Percentiles rank a stretch among this genome's conserved stretches.
Conservation (phyloP, 1,140 invertebrate species). For the Heliconius eleuchia region DNA sequence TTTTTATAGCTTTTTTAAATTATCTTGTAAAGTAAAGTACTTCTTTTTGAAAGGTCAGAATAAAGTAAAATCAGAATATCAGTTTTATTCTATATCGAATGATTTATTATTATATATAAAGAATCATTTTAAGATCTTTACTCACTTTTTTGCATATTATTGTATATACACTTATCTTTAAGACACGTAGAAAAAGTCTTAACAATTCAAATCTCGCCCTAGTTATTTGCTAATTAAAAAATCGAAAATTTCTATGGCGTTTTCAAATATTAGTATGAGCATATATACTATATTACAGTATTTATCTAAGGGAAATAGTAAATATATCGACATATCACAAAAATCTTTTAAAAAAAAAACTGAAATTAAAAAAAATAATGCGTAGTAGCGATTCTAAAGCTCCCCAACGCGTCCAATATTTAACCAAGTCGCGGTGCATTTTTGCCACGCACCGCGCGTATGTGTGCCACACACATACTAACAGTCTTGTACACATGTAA, state of each 20-base stretch:
- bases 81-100: too few relatives aligned
- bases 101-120: too few relatives aligned
- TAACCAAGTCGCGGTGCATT: conserved; percentile 77
- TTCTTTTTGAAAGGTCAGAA: too few relatives aligned
- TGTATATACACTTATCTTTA: too few relatives aligned
- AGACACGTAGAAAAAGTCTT: too few relatives aligned
- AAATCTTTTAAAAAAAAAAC: neutral
- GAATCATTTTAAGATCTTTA: too few relatives aligned
- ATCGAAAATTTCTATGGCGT: too few relatives aligned
- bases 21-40: too few relatives aligned
- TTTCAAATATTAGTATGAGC: neutral
- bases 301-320: neutral
- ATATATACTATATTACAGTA: neutral
- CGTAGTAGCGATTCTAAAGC: conserved; percentile 41
- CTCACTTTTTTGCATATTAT: too few relatives aligned
- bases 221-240: too few relatives aligned
- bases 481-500: neutral
- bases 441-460: conserved; percentile 61
- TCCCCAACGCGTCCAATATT: conserved; percentile 65
- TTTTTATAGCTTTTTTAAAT: neutral
- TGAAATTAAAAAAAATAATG: neutral
- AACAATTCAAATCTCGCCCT: too few relatives aligned
- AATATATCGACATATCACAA: neutral
- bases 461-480: conserved; percentile 40
- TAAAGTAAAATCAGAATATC: too few relatives aligned